phyloP scores from a whole-genome alignment of 2,888 invertebrate genomes.

The Aspidapion aeneum region DNA sequence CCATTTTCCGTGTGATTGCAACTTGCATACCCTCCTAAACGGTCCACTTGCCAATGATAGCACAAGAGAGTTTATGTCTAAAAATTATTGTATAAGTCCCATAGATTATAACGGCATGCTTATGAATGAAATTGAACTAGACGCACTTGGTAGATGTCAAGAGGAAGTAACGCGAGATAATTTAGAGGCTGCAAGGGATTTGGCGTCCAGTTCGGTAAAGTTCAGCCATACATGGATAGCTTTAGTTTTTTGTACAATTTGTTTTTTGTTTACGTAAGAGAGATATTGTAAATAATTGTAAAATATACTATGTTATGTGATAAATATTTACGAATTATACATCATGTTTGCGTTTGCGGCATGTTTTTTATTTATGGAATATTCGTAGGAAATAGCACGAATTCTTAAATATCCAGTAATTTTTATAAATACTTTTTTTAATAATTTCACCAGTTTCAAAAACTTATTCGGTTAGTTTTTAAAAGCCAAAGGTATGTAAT shows the following conservation, averaged over 20 bases:
- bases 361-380: too few species aligned
- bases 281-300: neutral
- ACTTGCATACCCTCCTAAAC: slow-evolving; percentile 70
- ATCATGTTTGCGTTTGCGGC: neutral
- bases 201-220: slow-evolving; percentile 12
- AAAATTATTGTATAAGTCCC: slow-evolving; percentile 84
- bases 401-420: too few species aligned
- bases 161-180: slow-evolving; percentile 65
- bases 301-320: neutral
- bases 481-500: too few species aligned
- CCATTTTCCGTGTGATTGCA: slow-evolving; percentile 86
- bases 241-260: neutral
- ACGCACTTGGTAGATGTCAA: slow-evolving; percentile 63
- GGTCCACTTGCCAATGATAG: slow-evolving; percentile 71
- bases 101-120: slow-evolving; percentile 76
- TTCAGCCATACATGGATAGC: neutral
- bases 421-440: too few species aligned
- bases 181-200: slow-evolving; percentile 52
- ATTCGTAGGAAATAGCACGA: too few species aligned
- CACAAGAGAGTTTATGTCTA: slow-evolving; percentile 62
- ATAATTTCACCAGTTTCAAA: too few species aligned
- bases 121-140: slow-evolving; percentile 65
- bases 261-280: neutral
- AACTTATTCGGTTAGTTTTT: too few species aligned
- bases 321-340: neutral